A percentile compares a stretch with the other conserved stretches of the same genome.
These are phyloP conservation scores for Rhinella marina DNA, from an alignment of 2,797 vertebrate genomes.

Conservation along the genomic window DNA sequence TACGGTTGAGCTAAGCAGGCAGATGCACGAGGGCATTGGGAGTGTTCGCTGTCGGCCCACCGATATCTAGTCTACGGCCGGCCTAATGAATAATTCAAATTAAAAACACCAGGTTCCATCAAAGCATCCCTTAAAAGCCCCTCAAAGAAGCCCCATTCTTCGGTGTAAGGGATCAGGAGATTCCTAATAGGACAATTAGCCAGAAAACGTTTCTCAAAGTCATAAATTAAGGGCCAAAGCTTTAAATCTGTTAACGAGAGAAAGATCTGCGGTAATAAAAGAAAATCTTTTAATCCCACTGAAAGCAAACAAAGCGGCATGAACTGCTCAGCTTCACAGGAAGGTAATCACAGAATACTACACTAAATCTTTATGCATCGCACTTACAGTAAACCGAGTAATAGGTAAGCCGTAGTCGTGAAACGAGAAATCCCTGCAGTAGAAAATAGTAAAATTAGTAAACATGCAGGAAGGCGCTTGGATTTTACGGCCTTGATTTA, in stretches of 20 bases:
- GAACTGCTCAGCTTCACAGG: neutral
- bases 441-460: slow-evolving; percentile 27
- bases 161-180: neutral
- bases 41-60: no score
- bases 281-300: slow-evolving; percentile 21
- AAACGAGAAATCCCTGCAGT: slow-evolving; percentile 1
- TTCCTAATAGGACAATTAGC: slow-evolving; percentile 20
- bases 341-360: slow-evolving; percentile 4
- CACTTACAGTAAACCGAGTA: slow-evolving; percentile 8
- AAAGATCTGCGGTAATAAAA: slow-evolving; percentile 3
- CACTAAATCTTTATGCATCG: neutral
- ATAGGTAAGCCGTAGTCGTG: neutral
- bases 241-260: slow-evolving; percentile 13
- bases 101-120: neutral
- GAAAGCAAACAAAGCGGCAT: slow-evolving; percentile 5
- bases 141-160: neutral
- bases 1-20: no score
- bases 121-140: neutral
- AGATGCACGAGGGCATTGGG: no score
- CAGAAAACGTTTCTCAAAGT: neutral
- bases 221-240: slow-evolving; percentile 15
- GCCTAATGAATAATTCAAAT: neutral
- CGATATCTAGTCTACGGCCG: neutral
- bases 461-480: slow-evolving; percentile 1
- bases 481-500: slow-evolving; percentile 30